Conservation (phyloP, 92 coral and sea anemone species). For the Chrysogorgia sp. region DNA sequence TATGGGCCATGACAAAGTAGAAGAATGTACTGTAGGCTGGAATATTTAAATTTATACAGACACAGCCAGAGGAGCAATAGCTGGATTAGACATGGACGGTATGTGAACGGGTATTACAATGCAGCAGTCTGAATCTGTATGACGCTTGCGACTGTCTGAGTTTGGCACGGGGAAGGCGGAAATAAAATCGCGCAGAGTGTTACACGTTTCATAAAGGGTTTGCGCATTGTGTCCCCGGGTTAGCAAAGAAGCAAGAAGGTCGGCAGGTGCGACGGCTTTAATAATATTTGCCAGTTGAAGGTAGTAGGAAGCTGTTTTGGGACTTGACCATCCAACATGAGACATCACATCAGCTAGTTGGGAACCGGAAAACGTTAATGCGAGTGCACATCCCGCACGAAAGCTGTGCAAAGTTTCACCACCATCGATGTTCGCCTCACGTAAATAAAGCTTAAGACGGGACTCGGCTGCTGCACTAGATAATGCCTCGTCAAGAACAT, state of each 20-base stretch:
- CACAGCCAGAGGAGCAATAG: too few species aligned
- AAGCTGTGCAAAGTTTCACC: constrained; percentile 60
- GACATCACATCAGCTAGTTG: constrained; percentile 52
- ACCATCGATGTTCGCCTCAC: not conserved
- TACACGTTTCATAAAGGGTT: too few species aligned
- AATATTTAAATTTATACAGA: too few species aligned
- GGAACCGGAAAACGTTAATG: constrained; percentile 52
- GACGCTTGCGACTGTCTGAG: too few species aligned
- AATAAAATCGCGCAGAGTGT: too few species aligned
- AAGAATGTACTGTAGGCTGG: too few species aligned
- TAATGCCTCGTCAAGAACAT: constrained; percentile 35
- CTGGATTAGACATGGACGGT: too few species aligned
- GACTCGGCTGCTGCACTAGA: constrained; percentile 43
- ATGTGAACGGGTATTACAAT: too few species aligned
- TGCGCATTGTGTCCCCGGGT: not conserved
- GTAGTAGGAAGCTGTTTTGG: constrained; percentile 42
- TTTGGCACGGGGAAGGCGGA: too few species aligned
- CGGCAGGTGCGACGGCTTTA: constrained; percentile 50
- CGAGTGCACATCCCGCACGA: constrained; percentile 50
- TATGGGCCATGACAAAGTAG: too few species aligned
- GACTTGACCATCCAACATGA: constrained; percentile 55
- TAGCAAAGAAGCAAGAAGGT: constrained; percentile 50
- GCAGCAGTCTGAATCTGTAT: too few species aligned
- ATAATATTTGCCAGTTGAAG: constrained; percentile 41
- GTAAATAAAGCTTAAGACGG: constrained; percentile 30